Evolutionary conservation across 2,797 vertebrate genomes (phyloP).

Genomic region (Lerista edwardsae): DNA sequence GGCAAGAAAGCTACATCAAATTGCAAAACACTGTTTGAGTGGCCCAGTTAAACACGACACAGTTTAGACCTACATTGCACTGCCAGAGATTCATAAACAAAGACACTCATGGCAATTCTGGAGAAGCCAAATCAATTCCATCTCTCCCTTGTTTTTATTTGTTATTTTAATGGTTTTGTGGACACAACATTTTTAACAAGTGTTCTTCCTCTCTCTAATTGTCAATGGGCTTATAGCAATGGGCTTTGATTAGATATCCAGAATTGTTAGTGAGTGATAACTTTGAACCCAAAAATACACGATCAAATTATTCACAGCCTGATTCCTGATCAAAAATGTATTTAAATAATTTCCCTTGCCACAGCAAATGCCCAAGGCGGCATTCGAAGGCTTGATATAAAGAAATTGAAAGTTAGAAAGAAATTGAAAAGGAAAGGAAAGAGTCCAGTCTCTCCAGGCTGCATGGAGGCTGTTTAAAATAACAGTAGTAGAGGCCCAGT

Average conservation of each 20-base stretch:
- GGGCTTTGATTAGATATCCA: neutral
- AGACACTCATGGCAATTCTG: too few relatives aligned
- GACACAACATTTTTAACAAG: neutral
- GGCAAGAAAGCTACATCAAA: neutral
- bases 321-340: too few relatives aligned
- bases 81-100: neutral
- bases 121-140: neutral
- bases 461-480: too few relatives aligned
- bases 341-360: too few relatives aligned
- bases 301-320: neutral
- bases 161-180: neutral
- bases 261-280: neutral
- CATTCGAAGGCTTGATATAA: too few relatives aligned
- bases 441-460: too few relatives aligned
- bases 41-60: neutral
- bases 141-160: neutral
- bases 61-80: neutral
- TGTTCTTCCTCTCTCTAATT: neutral
- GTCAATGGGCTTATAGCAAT: neutral
- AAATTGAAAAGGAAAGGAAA: too few relatives aligned
- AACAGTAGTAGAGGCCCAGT: too few relatives aligned
- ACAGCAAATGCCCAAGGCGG: too few relatives aligned
- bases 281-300: neutral
- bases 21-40: neutral
- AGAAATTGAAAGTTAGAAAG: too few relatives aligned